These are phyloP conservation scores for Ormyrus rosae DNA, from an alignment of 2,888 invertebrate genomes.

Conservation along the genomic window DNA sequence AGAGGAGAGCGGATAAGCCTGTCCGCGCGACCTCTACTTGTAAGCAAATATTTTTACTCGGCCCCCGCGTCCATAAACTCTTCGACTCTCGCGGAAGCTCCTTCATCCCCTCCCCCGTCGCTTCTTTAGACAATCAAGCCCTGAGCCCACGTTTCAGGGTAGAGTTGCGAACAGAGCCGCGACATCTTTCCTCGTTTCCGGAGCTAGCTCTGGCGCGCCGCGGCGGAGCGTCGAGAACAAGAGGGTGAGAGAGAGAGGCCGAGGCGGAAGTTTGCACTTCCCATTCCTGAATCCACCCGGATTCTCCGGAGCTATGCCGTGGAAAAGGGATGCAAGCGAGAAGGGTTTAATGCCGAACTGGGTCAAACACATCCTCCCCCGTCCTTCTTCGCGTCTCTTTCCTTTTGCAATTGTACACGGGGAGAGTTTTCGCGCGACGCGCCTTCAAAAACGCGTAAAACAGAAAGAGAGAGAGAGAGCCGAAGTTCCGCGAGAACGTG, in stretches of 20 bases:
- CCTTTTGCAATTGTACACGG: conserved; percentile 30
- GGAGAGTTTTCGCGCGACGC: conserved; percentile 11
- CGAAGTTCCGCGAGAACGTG: no score
- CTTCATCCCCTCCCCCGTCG: neutral
- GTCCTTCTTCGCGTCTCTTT: neutral
- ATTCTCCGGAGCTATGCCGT: neutral
- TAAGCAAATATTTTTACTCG: conserved; percentile 37
- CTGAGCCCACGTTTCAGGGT: conserved; percentile 2
- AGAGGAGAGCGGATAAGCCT: no score
- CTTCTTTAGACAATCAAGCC: conserved; percentile 54
- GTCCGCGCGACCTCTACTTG: neutral
- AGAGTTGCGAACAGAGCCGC: conserved; percentile 18
- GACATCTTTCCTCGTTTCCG: conserved; percentile 42
- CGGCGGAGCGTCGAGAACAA: neutral
- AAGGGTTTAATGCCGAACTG: conserved; percentile 52
- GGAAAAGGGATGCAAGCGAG: conserved; percentile 14
- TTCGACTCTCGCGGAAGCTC: conserved; percentile 10
- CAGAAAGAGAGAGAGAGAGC: neutral
- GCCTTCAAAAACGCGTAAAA: conserved; percentile 42
- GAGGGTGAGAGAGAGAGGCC: conserved; percentile 1
- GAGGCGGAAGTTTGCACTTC: conserved; percentile 49
- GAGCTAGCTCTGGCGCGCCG: conserved; percentile 12
- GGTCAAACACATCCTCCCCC: conserved; percentile 52
- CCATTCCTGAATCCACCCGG: conserved; percentile 14
- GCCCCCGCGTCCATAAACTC: conserved; percentile 6